phyloP scores from a whole-genome alignment of 2,113 vertebrate genomes.

The Zosterops borbonicus region DNA sequence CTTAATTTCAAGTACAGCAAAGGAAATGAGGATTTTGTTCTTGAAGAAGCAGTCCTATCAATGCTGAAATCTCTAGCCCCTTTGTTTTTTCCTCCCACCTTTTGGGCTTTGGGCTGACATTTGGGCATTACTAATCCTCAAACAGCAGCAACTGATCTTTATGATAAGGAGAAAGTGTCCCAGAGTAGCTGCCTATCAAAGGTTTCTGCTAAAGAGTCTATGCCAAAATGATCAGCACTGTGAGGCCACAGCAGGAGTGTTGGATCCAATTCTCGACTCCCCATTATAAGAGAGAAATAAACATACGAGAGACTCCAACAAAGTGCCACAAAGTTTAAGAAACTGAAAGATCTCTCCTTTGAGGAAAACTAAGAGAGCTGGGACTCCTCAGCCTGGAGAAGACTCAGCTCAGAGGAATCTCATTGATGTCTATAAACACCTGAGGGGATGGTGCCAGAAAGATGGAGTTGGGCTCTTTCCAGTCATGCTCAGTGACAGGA shows the following conservation, averaged over 20 bases:
- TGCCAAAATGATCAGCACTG: neutral
- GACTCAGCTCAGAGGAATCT: neutral
- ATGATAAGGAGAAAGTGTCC: neutral
- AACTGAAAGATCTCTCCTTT: neutral
- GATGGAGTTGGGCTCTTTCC: accelerated
- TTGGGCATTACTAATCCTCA: neutral
- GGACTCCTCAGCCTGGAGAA: neutral
- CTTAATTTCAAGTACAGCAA: neutral
- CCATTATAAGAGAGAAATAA: neutral
- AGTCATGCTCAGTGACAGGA: neutral
- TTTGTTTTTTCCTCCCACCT: neutral
- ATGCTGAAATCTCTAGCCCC: neutral
- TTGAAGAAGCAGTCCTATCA: neutral
- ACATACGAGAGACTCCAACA: neutral
- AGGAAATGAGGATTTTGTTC: neutral
- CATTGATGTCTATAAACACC: too few species aligned
- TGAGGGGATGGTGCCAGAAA: neutral
- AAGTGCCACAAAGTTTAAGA: neutral
- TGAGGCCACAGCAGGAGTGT: neutral
- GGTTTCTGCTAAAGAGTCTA: neutral
- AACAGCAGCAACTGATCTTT: neutral
- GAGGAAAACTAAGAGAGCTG: neutral
- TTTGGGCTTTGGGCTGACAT: neutral
- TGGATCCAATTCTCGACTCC: neutral
- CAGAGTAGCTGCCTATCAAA: neutral